Percentiles rank a stretch among this genome's conserved stretches.
Evolutionary conservation across 2,888 invertebrate genomes (phyloP).

Genomic region (Orthosia gothica): DNA sequence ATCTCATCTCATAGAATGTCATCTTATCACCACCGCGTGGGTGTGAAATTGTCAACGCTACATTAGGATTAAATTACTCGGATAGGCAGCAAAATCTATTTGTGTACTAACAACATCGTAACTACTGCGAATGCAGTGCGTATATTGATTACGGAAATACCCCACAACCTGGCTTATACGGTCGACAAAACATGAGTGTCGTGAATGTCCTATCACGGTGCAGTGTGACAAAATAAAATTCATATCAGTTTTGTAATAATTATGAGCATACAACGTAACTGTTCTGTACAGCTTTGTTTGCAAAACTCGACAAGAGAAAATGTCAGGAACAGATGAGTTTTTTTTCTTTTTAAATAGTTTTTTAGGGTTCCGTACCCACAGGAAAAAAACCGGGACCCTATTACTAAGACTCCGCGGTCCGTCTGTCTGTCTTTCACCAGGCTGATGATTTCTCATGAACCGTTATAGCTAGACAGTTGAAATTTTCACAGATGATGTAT

Average conservation of each 20-base stretch:
- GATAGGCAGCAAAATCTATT: conserved; percentile 24
- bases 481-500: too few relatives aligned
- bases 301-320: too few relatives aligned
- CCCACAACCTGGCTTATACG: conserved; percentile 1
- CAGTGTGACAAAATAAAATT: conserved; percentile 3
- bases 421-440: too few relatives aligned
- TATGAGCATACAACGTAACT: too few relatives aligned
- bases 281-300: too few relatives aligned
- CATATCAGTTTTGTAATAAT: background rate
- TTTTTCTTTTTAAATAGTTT: too few relatives aligned
- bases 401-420: too few relatives aligned
- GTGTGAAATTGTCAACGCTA: conserved; percentile 28
- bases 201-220: background rate
- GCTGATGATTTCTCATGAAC: too few relatives aligned
- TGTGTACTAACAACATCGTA: conserved; percentile 29
- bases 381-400: too few relatives aligned
- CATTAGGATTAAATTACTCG: conserved; percentile 38
- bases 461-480: too few relatives aligned
- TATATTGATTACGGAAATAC: conserved; percentile 45
- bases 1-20: conserved; percentile 4
- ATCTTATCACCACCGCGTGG: conserved; percentile 16
- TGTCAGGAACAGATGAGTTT: too few relatives aligned
- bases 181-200: conserved; percentile 4
- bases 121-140: conserved; percentile 4
- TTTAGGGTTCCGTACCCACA: too few relatives aligned